phyloP scores from a whole-genome alignment of 1,140 invertebrate genomes.

The Medauroidea extradentata region DNA sequence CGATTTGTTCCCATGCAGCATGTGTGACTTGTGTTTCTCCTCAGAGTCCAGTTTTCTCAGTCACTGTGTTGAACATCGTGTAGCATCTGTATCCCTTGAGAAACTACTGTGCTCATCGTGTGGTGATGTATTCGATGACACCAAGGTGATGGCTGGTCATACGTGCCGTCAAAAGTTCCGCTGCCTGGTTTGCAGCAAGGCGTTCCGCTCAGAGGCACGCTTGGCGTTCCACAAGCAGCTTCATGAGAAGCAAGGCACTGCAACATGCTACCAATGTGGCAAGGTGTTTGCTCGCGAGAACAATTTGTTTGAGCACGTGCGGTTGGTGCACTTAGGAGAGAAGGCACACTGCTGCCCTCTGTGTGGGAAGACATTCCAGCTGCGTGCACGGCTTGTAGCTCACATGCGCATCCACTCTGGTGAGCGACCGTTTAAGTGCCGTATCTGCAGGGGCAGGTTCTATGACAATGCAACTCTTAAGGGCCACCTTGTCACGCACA shows the following conservation, averaged over 20 bases:
- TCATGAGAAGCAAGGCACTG: background rate
- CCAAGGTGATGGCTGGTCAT: background rate
- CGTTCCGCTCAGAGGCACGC: slow-evolving; percentile 8
- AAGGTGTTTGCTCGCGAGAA: slow-evolving; percentile 10
- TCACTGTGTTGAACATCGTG: slow-evolving; percentile 8
- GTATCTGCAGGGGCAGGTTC: slow-evolving; percentile 27
- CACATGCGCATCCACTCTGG: slow-evolving; percentile 11
- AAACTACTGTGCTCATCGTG: background rate
- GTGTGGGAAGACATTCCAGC: slow-evolving; percentile 14
- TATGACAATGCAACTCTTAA: slow-evolving; percentile 20
- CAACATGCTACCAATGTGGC: slow-evolving; percentile 3
- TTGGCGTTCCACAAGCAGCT: slow-evolving; percentile 6
- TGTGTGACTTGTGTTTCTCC: slow-evolving; percentile 12
- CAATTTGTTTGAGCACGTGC: slow-evolving; percentile 13
- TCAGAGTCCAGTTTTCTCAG: background rate
- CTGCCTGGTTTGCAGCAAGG: slow-evolving; percentile 6
- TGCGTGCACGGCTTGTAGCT: slow-evolving; percentile 7
- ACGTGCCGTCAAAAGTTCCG: background rate
- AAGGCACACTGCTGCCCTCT: slow-evolving; percentile 5
- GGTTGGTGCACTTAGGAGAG: slow-evolving; percentile 11
- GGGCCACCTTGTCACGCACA: slow-evolving; percentile 9
- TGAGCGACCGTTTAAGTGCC: slow-evolving; percentile 24
- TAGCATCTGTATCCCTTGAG: background rate
- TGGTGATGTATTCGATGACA: background rate
- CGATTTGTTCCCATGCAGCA: slow-evolving; percentile 9